phyloP scores from a whole-genome alignment of 2,888 invertebrate species.

The Stenichneumon culpator region DNA sequence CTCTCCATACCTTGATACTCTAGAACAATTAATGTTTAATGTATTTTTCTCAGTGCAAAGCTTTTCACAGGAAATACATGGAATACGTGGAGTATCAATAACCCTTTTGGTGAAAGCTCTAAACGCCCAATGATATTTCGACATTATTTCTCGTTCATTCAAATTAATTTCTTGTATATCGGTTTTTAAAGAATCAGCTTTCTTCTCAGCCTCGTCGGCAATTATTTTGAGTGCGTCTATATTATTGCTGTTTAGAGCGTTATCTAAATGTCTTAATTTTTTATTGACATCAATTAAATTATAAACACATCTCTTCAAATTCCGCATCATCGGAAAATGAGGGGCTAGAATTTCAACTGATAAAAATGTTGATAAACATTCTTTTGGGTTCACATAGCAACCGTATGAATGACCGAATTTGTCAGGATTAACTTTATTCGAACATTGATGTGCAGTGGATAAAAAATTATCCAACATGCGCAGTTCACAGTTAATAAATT shows the following conservation, averaged over 20 bases:
- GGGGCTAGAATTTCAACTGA: conserved; percentile 51
- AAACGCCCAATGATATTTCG: too few relatives aligned
- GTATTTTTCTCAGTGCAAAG: too few relatives aligned
- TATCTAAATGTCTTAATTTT: conserved; percentile 5
- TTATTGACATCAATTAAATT: conserved; percentile 9
- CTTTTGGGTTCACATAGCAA: conserved; percentile 38
- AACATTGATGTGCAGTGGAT: conserved; percentile 23
- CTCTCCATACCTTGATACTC: too few relatives aligned
- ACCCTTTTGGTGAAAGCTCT: too few relatives aligned
- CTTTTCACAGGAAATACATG: too few relatives aligned
- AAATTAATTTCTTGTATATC: conserved; percentile 35
- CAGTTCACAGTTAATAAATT: background rate
- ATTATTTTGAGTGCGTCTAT: conserved; percentile 12
- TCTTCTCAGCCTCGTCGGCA: conserved; percentile 23
- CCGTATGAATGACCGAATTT: too few relatives aligned
- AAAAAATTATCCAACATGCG: conserved; percentile 16
- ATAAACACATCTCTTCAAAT: conserved; percentile 43
- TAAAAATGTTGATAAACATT: conserved; percentile 44
- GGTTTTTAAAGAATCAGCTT: conserved; percentile 32
- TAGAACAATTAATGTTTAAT: too few relatives aligned
- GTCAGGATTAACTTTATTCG: conserved; percentile 20
- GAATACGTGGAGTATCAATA: too few relatives aligned
- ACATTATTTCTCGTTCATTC: conserved; percentile 58
- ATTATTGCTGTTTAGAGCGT: background rate
- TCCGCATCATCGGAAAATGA: conserved; percentile 47